Evolutionary conservation across 2,113 vertebrate species (phyloP).

Genomic region (Nanorana parkeri): DNA sequence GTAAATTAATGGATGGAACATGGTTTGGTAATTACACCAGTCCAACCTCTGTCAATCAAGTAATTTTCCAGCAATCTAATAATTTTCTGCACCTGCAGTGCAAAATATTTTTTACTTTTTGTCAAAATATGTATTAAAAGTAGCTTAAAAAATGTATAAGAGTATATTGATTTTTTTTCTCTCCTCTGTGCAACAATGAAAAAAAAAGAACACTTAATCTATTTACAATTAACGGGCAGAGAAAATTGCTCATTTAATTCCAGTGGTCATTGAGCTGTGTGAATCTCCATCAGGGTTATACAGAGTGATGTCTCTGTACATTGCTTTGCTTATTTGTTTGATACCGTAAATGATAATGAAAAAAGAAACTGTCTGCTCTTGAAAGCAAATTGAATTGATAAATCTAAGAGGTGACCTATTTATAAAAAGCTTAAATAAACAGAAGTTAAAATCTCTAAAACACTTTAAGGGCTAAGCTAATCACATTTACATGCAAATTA

Average conservation of each 20-base stretch:
- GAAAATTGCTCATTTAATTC: conserved; percentile 55
- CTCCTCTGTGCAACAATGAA: conserved; percentile 37
- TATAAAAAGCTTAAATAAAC: background rate
- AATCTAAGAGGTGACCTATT: conserved; percentile 2
- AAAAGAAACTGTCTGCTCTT: conserved; percentile 44
- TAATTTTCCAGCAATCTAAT: conserved; percentile 4
- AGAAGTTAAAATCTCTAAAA: background rate
- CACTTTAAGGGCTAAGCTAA: background rate
- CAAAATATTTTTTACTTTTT: conserved; percentile 39
- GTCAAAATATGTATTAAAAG: conserved; percentile 37
- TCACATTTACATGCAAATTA: conserved; percentile 15
- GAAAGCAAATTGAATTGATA: conserved; percentile 41
- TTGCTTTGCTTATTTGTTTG: conserved; percentile 45
- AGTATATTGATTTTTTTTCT: conserved; percentile 49
- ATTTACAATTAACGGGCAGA: conserved; percentile 56
- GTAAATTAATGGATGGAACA: conserved; percentile 54
- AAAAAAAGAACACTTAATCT: conserved; percentile 47
- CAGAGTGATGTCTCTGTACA: conserved; percentile 49
- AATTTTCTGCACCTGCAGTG: conserved; percentile 4
- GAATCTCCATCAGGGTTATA: conserved; percentile 40
- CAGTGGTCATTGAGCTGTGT: conserved; percentile 54
- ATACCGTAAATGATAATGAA: conserved; percentile 53
- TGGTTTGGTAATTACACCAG: conserved; percentile 47
- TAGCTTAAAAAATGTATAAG: conserved; percentile 41
- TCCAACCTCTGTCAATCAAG: conserved; percentile 52